These are phyloP conservation scores for Cyphotilapia sp. DNA, from an alignment of 2,113 vertebrate genomes.

Conservation along the genomic window DNA sequence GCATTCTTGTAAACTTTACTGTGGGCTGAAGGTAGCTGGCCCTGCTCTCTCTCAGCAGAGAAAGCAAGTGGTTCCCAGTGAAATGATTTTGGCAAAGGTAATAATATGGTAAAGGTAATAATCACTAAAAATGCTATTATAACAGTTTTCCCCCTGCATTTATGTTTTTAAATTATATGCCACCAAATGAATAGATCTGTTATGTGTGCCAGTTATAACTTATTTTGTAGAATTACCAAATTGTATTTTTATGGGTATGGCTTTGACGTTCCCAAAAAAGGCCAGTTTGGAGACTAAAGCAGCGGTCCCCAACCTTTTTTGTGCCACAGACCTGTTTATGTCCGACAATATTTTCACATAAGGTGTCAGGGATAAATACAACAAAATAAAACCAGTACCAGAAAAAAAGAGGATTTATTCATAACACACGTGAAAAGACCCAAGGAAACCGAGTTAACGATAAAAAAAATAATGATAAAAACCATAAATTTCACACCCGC, in stretches of 20 bases:
- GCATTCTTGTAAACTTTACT: background rate
- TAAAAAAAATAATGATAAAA: background rate
- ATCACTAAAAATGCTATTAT: background rate
- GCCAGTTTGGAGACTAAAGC: background rate
- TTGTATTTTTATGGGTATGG: background rate
- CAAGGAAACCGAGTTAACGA: background rate
- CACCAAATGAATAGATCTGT: background rate
- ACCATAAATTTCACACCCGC: background rate
- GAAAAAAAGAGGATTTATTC: background rate
- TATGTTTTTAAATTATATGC: background rate
- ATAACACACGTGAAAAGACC: background rate
- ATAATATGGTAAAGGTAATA: background rate
- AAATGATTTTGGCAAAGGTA: background rate
- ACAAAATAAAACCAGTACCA: background rate
- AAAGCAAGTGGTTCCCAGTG: background rate
- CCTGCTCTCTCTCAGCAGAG: background rate
- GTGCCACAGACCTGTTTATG: background rate
- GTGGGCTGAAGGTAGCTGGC: background rate
- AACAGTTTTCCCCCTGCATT: background rate
- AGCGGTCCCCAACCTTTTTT: background rate
- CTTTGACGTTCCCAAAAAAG: background rate
- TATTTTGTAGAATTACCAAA: background rate
- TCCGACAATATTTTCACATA: accelerated
- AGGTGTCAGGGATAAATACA: background rate
- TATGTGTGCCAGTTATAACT: background rate